Evolutionary conservation across 2,888 invertebrate species (phyloP), one percentile per base, ranked within the genome.

Genomic region (Dromius quadrimaculatus): DNA sequence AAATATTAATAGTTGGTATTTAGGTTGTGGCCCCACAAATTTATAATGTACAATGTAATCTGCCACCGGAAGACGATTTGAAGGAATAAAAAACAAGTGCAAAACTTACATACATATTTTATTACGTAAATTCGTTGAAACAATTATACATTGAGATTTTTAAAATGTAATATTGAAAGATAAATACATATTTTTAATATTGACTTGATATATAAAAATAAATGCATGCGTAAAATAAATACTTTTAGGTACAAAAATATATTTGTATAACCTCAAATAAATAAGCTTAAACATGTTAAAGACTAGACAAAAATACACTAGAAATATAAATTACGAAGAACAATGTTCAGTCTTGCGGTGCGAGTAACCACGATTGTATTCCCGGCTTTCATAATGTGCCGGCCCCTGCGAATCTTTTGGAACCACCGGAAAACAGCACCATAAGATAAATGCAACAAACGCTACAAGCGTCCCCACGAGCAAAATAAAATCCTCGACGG

Each of bases 381-480:
- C 78, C 72, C 79, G 79, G 32, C 77, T 77, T 74, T 80, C 80
- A 74, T 80, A 79, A 71, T 79, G 78, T 41, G 77, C 72, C 9
- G 80, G 79, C 9, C 76, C 74, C 63, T 77, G 77, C n/a, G 76
- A 74, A 64, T 81, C 81, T 75, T 79, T 81, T 2, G 81, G 82
- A 32, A 79, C 77, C n/a, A 81, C 79, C 1, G 88, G 88, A 79
- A 88, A 88, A 78, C 88, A 88, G 78, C 88, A 88, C 88, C 88
- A 88, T 22, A 88, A 79, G 71, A 88, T 84, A 77, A 88, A 88
- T 20, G 88, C 88, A 72, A 88, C 83, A 77, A 88, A 88, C 54
- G 88, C 88, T 71, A 88, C 88, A 74, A 87, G 76, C 23, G 88
- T 88, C 23, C 88, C 88, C 74, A 88, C 83, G 43, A 88, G 81